Percentiles rank a stretch among this genome's conserved stretches.
These are phyloP conservation scores for Tenualosa ilisha DNA, from an alignment of 2,797 vertebrate species.

Conservation along the genomic window DNA sequence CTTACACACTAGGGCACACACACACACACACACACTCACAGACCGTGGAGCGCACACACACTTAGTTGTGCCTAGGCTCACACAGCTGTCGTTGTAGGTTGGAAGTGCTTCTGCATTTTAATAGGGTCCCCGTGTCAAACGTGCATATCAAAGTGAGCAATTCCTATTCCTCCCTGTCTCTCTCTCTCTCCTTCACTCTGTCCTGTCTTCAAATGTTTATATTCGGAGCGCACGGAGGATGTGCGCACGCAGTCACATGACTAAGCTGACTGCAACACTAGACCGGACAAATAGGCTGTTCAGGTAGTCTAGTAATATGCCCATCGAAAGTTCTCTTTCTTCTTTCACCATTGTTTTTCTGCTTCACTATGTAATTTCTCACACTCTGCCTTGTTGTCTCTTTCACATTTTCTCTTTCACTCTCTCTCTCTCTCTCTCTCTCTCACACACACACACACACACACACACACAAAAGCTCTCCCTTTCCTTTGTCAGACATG, in stretches of 20 bases:
- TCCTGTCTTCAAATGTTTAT: not conserved
- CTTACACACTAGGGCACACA: not conserved
- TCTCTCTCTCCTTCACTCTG: not conserved
- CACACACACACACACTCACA: not conserved
- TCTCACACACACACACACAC: slow-evolving; percentile 8
- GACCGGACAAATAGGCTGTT: not conserved
- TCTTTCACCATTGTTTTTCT: not conserved
- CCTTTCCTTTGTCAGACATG: not conserved
- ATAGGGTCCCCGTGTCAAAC: slow-evolving; percentile 1
- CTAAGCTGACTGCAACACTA: not conserved
- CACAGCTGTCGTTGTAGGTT: not conserved
- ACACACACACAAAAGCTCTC: not conserved
- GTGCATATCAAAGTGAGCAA: not conserved
- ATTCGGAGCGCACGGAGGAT: not conserved
- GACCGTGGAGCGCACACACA: not conserved
- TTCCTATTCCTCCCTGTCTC: not conserved
- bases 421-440: not conserved
- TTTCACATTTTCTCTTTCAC: not conserved
- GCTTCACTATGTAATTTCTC: not conserved
- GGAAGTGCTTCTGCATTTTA: slow-evolving; percentile 4
- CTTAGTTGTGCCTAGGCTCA: not conserved
- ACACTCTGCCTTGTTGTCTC: not conserved
- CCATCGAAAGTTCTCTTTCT: not conserved
- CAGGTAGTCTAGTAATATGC: too few species aligned
- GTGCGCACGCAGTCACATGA: not conserved